Evolutionary conservation across 2,888 invertebrate species (phyloP).

Genomic region (Drosophila merina): DNA sequence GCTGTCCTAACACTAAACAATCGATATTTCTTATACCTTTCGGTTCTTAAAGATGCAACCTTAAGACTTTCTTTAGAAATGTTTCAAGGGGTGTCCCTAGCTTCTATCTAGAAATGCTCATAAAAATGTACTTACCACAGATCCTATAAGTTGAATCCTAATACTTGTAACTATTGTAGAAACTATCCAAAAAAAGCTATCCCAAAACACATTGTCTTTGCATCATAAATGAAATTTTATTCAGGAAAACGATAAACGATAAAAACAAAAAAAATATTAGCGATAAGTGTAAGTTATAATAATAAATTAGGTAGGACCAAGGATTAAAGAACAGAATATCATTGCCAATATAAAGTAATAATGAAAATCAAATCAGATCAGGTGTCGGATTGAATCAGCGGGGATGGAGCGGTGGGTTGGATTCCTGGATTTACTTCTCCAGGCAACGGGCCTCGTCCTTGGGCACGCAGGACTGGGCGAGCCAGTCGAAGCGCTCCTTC

Average conservation of each 20-base stretch:
- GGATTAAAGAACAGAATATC: conserved; percentile 38
- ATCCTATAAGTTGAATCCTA: too few relatives aligned
- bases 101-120: too few relatives aligned
- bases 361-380: background rate
- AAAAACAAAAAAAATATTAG: conserved; percentile 14
- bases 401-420: background rate
- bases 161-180: too few relatives aligned
- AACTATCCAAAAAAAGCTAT: too few relatives aligned
- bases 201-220: background rate
- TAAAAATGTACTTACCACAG: too few relatives aligned
- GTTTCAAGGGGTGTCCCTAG: too few relatives aligned
- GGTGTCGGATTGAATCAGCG: background rate
- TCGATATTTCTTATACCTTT: too few relatives aligned
- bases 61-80: too few relatives aligned
- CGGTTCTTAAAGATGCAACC: too few relatives aligned
- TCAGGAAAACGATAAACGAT: conserved; percentile 13
- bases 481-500: conserved; percentile 72
- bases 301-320: conserved; percentile 34
- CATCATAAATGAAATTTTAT: conserved; percentile 17
- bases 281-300: conserved; percentile 7
- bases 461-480: conserved; percentile 54
- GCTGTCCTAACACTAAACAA: too few relatives aligned
- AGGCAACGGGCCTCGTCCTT: conserved; percentile 64
- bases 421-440: conserved; percentile 47
- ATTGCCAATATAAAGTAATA: conserved; percentile 62